Evolutionary conservation across 2,797 vertebrate species (phyloP).

Genomic region (Urophycis tenuis): DNA sequence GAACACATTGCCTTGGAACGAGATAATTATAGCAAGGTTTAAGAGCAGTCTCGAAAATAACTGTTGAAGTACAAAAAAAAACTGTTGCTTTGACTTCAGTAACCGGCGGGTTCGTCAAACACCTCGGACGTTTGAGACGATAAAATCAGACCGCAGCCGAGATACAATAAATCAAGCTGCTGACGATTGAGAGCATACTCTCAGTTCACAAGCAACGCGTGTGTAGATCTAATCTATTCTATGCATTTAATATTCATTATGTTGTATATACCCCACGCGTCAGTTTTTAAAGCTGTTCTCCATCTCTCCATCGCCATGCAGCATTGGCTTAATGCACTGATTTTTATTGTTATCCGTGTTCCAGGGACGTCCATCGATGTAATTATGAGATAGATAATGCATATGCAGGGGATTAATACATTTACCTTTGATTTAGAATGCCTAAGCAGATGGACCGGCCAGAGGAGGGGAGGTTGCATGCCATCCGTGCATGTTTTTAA

Average conservation of each 20-base stretch:
- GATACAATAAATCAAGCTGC: background rate
- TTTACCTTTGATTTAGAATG: conserved; percentile 26
- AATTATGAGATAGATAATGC: conserved; percentile 38
- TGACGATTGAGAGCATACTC: background rate
- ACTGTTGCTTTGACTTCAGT: conserved; percentile 5
- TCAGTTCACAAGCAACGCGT: background rate
- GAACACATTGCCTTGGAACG: conserved; percentile 49
- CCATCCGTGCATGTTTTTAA: conserved; percentile 23
- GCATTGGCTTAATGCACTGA: conserved; percentile 6
- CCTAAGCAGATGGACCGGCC: conserved; percentile 34
- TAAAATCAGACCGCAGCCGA: background rate
- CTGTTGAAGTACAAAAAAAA: conserved; percentile 21
- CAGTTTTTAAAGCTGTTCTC: background rate
- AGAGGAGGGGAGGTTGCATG: conserved; percentile 39
- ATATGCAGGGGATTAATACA: conserved; percentile 34
- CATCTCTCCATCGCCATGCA: background rate
- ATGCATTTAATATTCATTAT: background rate
- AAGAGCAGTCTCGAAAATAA: conserved; percentile 41
- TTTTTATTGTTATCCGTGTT: background rate
- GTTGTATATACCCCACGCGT: background rate
- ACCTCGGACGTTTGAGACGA: background rate
- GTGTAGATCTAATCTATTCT: background rate
- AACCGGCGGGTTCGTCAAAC: conserved; percentile 13
- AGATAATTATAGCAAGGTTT: conserved; percentile 52
- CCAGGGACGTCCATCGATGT: conserved; percentile 20